These are phyloP conservation scores for Engystomops pustulosus DNA, from an alignment of 2,113 vertebrate genomes.

Conservation along the genomic window DNA sequence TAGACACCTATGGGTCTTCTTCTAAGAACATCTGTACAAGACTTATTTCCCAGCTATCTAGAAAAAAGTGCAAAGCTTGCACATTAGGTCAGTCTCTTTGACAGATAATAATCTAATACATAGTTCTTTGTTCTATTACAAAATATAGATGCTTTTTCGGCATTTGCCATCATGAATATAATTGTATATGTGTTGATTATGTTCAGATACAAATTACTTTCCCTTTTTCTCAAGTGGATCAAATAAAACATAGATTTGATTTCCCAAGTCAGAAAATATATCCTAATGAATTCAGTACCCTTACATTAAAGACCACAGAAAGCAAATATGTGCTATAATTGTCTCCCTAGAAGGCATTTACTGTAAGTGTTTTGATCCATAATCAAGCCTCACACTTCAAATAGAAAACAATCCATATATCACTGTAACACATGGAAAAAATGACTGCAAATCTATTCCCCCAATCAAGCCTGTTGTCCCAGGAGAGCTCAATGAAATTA, in stretches of 20 bases:
- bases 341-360: slow-evolving; percentile 5
- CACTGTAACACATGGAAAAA: slow-evolving; percentile 48
- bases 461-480: slow-evolving; percentile 42
- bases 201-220: no score
- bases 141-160: no score
- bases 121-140: no score
- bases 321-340: background rate
- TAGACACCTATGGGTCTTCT: no score
- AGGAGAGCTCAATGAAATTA: slow-evolving; percentile 14
- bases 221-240: no score
- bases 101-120: no score
- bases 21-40: no score
- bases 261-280: background rate
- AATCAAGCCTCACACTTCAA: slow-evolving; percentile 8
- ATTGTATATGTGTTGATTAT: background rate
- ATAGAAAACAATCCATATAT: slow-evolving; percentile 42
- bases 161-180: no score
- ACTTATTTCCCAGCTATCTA: no score
- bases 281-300: background rate
- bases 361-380: slow-evolving; percentile 14
- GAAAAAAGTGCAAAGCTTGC: no score
- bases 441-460: slow-evolving; percentile 28
- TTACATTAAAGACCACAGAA: background rate
- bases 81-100: no score
- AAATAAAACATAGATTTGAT: background rate